Base-by-base conservation (phyloP, 2,113 vertebrate genomes). In the Ctenodactylus gundi region DNA sequence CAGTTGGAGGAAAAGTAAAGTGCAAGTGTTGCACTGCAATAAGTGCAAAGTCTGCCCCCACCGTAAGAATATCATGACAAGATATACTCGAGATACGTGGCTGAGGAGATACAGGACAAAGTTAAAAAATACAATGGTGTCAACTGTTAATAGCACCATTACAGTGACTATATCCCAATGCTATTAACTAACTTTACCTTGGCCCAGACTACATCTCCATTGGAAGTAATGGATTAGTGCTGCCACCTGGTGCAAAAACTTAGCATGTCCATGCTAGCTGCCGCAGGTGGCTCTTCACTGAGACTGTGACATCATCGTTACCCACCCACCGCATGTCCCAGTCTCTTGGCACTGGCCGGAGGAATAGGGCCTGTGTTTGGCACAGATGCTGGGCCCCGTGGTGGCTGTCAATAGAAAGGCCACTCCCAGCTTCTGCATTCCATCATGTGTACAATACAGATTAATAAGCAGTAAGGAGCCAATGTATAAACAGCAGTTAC, bases 401-500 rank as follows among this genome's bases (percentile, higher is more conserved):
- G 84, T 57, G 64, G 94, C 1, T 82, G 53, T 64, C 98, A 95
- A 94, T 73, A 84, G 98, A 97, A 95, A 76, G 97, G 98, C 97
- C 96, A 95, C 94, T 96, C 98, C 97, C 96, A 97, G 96, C 97
- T 95, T 97, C 4, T 84, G 98, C 96, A 91, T 97, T 98, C 98
- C 98, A 97, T 81, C 92, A 92, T 97, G 98, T 99, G 98, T 99
- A 99, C 99, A 98, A 99, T 99, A 98, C 97, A 97, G 98, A 98
- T 98, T 98, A 98, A 98, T 99, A 99, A 98, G 98, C 98, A 98
- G 98, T 98, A 99, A 99, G 99, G 98, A 99, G 98, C 98, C 95
- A 98, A 98, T 97, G 97, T 98, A 99, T 98, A 98, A 98, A 99
- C 98, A 98, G 98, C 98, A 98, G 98, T 98, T 99, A 98, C 98